Evolutionary conservation across 2,113 vertebrate genomes (phyloP).

Genomic region (Pelvicachromis taeniatus): DNA sequence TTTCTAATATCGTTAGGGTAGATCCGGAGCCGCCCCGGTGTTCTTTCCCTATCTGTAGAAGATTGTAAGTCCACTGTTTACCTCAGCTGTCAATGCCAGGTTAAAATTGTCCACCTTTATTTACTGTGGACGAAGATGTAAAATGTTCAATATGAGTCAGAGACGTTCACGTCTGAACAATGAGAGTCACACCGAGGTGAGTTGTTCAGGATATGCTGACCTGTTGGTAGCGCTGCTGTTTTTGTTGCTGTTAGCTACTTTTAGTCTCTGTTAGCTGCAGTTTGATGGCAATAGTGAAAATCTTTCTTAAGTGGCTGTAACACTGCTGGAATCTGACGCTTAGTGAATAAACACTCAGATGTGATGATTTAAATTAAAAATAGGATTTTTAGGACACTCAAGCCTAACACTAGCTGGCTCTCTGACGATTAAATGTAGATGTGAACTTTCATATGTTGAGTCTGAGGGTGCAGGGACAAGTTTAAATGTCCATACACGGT

Average conservation of each 20-base stretch:
- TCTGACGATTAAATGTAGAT: neutral
- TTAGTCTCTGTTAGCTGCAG: neutral
- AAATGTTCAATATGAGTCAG: neutral
- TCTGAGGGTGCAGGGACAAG: neutral
- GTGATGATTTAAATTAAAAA: neutral
- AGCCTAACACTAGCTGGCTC: neutral
- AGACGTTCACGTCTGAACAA: neutral
- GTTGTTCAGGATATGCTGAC: neutral
- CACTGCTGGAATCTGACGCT: neutral
- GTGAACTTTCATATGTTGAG: neutral
- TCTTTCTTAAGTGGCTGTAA: neutral
- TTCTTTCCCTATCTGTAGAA: neutral
- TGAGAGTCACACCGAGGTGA: neutral
- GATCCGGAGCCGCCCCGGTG: neutral
- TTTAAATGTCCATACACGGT: neutral
- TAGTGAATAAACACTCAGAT: neutral
- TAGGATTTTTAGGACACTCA: neutral
- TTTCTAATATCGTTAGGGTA: neutral
- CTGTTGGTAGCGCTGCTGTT: neutral
- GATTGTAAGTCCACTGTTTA: neutral
- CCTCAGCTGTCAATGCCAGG: neutral
- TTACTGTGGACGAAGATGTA: neutral
- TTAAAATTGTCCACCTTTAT: neutral
- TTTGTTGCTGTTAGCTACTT: neutral
- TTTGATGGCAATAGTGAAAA: neutral